A percentile compares a stretch with the other conserved stretches of the same genome.
Conservation (phyloP, 2,888 invertebrate genomes). For the Branchinecta sandiegonensis region DNA sequence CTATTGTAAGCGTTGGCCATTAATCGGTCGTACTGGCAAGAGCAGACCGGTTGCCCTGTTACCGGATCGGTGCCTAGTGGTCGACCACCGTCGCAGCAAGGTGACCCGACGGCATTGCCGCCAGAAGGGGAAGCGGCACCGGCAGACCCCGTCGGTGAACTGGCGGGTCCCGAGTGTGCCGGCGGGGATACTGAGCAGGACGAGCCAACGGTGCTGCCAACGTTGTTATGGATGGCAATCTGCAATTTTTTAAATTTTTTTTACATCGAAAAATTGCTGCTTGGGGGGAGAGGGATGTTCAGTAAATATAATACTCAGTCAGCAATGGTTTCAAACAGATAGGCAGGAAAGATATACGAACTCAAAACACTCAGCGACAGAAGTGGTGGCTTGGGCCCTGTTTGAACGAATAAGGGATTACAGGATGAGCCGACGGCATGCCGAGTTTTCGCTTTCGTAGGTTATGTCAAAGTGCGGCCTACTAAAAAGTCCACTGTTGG, state of each 20-base stretch:
- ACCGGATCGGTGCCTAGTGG: slow-evolving; percentile 85
- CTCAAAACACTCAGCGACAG: too few relatives aligned
- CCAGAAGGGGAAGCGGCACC: slow-evolving; percentile 30
- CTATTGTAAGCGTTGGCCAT: slow-evolving; percentile 19
- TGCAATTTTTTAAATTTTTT: not conserved
- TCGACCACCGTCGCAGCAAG: slow-evolving; percentile 79
- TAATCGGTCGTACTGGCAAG: slow-evolving; percentile 70
- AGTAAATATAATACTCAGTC: too few relatives aligned
- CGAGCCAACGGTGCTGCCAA: slow-evolving; percentile 32
- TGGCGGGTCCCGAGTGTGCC: not conserved
- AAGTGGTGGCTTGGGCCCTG: too few relatives aligned
- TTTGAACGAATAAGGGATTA: too few relatives aligned
- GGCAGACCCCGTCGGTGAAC: slow-evolving; percentile 25
- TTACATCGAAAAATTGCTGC: too few relatives aligned
- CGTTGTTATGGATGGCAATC: slow-evolving; percentile 29
- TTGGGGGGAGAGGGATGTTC: too few relatives aligned
- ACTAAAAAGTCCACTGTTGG: too few relatives aligned
- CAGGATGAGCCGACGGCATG: too few relatives aligned
- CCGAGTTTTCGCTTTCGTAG: too few relatives aligned
- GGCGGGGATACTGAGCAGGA: slow-evolving; percentile 2
- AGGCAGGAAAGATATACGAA: too few relatives aligned
- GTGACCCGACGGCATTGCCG: slow-evolving; percentile 24
- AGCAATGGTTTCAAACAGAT: too few relatives aligned
- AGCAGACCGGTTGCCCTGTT: slow-evolving; percentile 81
- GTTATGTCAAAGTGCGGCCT: too few relatives aligned